phyloP scores from a whole-genome alignment of 2,888 invertebrate species.

The Hyles lineata region DNA sequence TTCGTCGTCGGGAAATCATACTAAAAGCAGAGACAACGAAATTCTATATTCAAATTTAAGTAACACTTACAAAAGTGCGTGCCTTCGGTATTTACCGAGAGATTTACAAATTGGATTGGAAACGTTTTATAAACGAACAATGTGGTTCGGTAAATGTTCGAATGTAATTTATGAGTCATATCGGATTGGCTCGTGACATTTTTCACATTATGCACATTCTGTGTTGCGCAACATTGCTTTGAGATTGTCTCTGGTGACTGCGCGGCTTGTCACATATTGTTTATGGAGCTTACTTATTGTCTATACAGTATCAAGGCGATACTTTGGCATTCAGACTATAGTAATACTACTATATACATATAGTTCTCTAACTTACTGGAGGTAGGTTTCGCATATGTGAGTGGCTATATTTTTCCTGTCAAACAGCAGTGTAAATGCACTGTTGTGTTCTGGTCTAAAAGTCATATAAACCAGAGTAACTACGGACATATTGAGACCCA shows the following conservation, averaged over 20 bases:
- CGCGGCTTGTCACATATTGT: conserved; percentile 28
- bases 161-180: conserved; percentile 29
- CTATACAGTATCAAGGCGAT: neutral
- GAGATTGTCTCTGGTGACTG: conserved; percentile 33
- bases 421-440: too few relatives aligned
- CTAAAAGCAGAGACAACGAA: neutral
- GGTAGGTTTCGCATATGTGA: too few relatives aligned
- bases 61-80: conserved; percentile 1
- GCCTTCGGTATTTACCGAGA: neutral
- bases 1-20: conserved; percentile 23
- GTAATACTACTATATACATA: neutral
- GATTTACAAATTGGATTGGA: conserved; percentile 10
- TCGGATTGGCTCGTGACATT: conserved; percentile 28
- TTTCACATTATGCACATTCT: conserved; percentile 37
- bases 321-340: neutral
- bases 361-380: neutral
- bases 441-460: too few relatives aligned
- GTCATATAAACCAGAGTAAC: too few relatives aligned
- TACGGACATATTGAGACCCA: too few relatives aligned
- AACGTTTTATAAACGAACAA: conserved; percentile 17
- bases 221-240: conserved; percentile 34
- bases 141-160: neutral
- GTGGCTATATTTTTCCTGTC: too few relatives aligned
- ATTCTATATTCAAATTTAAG: conserved; percentile 3
- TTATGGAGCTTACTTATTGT: neutral